Evolutionary conservation across 2,113 vertebrate species (phyloP), one percentile per base, ranked within the genome.

Genomic region (Nettapus auritus): DNA sequence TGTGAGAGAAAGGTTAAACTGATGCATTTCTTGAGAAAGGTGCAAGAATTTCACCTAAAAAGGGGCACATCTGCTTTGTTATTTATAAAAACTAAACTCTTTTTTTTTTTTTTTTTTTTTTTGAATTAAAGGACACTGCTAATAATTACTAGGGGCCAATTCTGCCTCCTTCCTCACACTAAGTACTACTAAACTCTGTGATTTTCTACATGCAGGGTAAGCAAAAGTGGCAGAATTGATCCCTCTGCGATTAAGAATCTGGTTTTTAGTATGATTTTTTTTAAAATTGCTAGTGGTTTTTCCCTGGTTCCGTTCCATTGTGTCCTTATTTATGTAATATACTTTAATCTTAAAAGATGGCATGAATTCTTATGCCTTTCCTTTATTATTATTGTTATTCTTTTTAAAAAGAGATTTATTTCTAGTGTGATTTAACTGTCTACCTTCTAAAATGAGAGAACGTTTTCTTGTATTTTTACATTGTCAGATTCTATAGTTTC

Each of bases 391-490:
- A 94, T 98, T 57, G 85, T 98, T 97, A 96, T 96, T 97, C 81
- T 98, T 99, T 98, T 97, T 89, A 40, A 94, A 96, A 90, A 95
- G 94, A 97, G 94, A 96, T 97, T 97, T 98, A 96, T 98, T 98
- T 98, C 97, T 98, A 97, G 98, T 99, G 99, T 99, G 99, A 99
- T 99, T 99, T 99, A 98, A 98, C 98, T 98, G 98, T 99, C 98
- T 99, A 98, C 97, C 98, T 98, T 98, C 98, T 98, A 98, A 98
- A 98, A 99, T 96, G 96, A 98, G 97, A 98, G 98, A 98, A 99
- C 97, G 98, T 99, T 99, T 99, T 99, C 99, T 98, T 99, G 99
- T 99, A 99, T 99, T 99, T 99, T 99, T 99, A 99, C 99, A 99
- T 99, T 99, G 99, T 99, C 98, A 99, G 99, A 99, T 99, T 98